Base-by-base conservation (phyloP, 64 coral and sea anemone genomes). In the Pocillopora verrucosa region DNA sequence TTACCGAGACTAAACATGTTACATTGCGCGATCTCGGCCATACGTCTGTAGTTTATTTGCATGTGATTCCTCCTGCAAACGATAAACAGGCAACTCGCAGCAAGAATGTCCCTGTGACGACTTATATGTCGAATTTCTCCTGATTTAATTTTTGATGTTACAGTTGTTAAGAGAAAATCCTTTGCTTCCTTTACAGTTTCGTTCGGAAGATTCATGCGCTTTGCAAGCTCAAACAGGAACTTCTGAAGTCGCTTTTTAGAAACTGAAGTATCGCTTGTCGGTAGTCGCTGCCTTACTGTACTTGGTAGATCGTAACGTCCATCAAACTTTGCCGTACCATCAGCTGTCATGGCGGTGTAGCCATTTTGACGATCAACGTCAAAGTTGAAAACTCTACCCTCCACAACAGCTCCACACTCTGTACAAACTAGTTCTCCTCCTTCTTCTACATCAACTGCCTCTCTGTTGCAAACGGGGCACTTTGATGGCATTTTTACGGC, bases 351-450 rank as follows among this genome's bases (percentile, higher is more conserved):
- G 11, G n/a, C 30, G 25, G 82, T 85, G 0, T 10, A 56, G 19
- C 82, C 82, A 30, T 57, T 13, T 24, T 20, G 11, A 70, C 38
- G 22, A 4, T 68, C 82, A 9, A 3, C 56, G 57, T 58, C 82
- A 57, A 38, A 72, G 82, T 38, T 85, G 36, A 72, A 85, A 72
- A 85, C 82, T 85, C 82, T 85, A 19, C 82, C 9, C 22, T 85
- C 82, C 15, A 30, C 30, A 30, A 30, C 30, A 30, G 30, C 30
- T 30, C 30, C 30, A 30, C 30, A 30, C 30, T 30, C 30, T 30
- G 30, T 30, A 30, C 30, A 85, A 11, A 85, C 41, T 51, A 72
- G 37, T 20, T 85, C 63, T 85, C 36, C 82, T 67, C 65, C 82
- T 56, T 30, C 30, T 30, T 85, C 82, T 19, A 36, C 65, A 5